These are phyloP conservation scores for Pseudococcus viburni DNA, from an alignment of 2,888 invertebrate genomes.

Conservation along the genomic window DNA sequence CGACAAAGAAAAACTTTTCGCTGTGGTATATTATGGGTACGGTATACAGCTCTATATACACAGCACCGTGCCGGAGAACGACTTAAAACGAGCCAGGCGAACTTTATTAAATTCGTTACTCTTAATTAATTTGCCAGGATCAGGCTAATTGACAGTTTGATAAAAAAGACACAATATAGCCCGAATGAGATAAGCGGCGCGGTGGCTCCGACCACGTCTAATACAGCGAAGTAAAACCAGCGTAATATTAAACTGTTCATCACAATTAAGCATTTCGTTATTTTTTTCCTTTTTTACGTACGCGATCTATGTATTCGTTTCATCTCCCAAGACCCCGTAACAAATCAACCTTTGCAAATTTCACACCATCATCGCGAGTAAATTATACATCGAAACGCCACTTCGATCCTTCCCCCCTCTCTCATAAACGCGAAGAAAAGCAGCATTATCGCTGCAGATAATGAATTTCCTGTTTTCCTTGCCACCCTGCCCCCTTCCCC, in stretches of 20 bases:
- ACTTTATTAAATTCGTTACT: constrained; percentile 58
- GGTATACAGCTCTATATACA: background rate
- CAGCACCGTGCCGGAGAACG: background rate
- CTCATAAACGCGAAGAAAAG: background rate
- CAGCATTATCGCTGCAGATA: constrained; percentile 26
- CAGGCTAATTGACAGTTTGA: constrained; percentile 56
- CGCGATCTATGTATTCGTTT: background rate
- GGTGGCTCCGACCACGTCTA: background rate
- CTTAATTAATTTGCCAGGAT: constrained; percentile 53
- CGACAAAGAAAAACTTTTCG: constrained; percentile 36
- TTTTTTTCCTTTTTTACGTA: background rate
- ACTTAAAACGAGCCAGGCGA: constrained; percentile 15
- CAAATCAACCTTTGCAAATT: background rate
- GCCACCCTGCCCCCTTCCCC: background rate
- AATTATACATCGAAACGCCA: constrained; percentile 6
- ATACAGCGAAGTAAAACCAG: background rate
- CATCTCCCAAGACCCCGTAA: background rate
- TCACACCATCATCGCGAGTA: background rate
- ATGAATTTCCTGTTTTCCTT: constrained; percentile 50
- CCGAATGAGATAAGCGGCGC: background rate
- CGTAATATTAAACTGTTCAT: constrained; percentile 46
- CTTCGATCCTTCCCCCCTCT: background rate
- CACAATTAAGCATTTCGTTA: constrained; percentile 43
- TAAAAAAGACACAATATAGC: constrained; percentile 54
- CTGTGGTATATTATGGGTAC: background rate